Evolutionary conservation across 2,113 vertebrate genomes (phyloP), one percentile per base, ranked within the genome.

Genomic region (Falcunculus frontatus): DNA sequence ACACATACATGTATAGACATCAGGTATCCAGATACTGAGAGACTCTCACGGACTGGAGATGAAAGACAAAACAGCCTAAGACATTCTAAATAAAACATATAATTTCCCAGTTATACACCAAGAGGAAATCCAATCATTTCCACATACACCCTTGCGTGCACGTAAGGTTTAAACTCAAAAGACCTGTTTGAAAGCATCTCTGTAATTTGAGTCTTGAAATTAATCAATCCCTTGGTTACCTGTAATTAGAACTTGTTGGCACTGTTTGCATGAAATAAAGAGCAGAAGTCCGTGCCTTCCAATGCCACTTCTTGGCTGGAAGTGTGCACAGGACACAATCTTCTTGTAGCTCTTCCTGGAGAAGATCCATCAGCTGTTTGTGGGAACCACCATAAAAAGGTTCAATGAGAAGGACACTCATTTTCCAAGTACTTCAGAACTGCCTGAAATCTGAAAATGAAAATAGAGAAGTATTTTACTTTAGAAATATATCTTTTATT

Each of bases 231-330:
- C 94, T 50, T 46, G 20, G 85, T 97, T 97, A 99, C 99, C 99
- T 99, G 98, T 99, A 99, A 18, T 95, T 87, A 4, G 96, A 47
- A 79, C 97, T 98, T 84, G 89, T 6, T 13, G 99, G 99, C 67
- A 99, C 94, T 39, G 93, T 97, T 94, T 99, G 99, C 98, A 99
- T 99, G 97, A 99, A 99, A 96, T 98, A 97, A 33, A 99, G 97
- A 17, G 99, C 99, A 1, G 99, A 97, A 1, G 99, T 99, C 47
- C 99, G 97, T 2, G 99, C 99, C 90, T 98, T 99, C 99, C 99
- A 99, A 63, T 99, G 99, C 99, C 99, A 99, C 93, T 99, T 99
- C 98, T 99, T 99, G 56, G 99, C 99, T 20, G 99, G 98, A 22
- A 99, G 98, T 0, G 98, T 98, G 80, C 98, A 98, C 84, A 98